Evolutionary conservation across 1,140 invertebrate genomes (phyloP).

Genomic region (Oreohelix idahoensis): DNA sequence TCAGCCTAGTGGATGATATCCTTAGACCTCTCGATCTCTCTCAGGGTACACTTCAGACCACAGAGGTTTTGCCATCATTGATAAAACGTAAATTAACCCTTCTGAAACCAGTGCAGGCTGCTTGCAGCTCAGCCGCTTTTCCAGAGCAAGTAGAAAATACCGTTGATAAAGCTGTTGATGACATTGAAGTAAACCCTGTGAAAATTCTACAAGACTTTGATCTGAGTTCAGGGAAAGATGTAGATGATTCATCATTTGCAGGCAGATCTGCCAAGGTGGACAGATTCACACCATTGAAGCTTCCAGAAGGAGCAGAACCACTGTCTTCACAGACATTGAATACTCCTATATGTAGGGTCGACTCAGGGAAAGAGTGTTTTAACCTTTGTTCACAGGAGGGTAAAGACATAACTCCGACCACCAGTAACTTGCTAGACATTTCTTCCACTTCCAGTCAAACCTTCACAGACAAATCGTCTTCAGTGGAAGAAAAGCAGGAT

Average conservation of each 20-base stretch:
- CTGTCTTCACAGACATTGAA: not conserved
- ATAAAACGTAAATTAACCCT: not conserved
- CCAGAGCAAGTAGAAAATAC: not conserved
- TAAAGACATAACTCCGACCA: not conserved
- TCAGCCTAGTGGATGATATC: slow-evolving; percentile 14
- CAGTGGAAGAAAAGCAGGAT: not conserved
- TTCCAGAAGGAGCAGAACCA: not conserved
- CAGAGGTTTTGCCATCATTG: not conserved
- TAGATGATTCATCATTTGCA: not conserved
- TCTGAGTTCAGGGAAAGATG: not conserved
- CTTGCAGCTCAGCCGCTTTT: not conserved
- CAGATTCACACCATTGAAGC: not conserved
- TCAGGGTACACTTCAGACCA: not conserved
- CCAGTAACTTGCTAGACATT: not conserved
- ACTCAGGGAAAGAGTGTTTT: not conserved
- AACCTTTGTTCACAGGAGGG: not conserved
- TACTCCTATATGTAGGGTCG: not conserved
- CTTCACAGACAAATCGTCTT: not conserved
- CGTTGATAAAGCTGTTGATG: not conserved
- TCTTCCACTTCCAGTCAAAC: not conserved
- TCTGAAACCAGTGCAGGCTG: not conserved
- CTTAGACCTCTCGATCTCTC: slow-evolving; percentile 20
- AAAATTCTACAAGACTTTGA: not conserved
- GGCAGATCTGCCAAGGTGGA: not conserved
- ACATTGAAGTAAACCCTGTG: not conserved